phyloP scores from a whole-genome alignment of 2,797 vertebrate species.

The Hemitrygon akajei region DNA sequence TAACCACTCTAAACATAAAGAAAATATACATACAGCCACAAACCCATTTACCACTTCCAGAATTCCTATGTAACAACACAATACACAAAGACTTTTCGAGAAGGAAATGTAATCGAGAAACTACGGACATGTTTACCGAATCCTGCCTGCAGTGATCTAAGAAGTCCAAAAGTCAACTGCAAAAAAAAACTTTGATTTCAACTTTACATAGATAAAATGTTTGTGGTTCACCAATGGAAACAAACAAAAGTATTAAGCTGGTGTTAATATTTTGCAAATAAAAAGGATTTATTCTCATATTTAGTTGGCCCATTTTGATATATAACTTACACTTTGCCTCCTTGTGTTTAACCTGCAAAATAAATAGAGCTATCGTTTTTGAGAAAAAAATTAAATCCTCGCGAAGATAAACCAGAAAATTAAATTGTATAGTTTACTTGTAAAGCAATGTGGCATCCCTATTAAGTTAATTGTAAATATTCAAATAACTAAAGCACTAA shows the following conservation, averaged over 20 bases:
- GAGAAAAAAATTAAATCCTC: background rate
- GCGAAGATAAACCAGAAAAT: background rate
- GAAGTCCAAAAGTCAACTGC: background rate
- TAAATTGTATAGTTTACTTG: background rate
- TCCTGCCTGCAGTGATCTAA: background rate
- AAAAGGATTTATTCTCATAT: background rate
- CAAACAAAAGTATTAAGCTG: background rate
- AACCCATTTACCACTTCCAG: background rate
- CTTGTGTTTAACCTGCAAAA: background rate
- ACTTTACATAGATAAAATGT: background rate
- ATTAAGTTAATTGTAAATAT: background rate
- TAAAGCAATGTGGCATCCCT: background rate
- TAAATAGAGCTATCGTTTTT: background rate
- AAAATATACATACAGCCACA: background rate
- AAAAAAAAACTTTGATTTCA: background rate
- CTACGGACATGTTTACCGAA: background rate
- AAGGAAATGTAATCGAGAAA: background rate
- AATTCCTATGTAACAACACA: background rate
- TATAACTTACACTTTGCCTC: background rate
- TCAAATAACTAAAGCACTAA: too few relatives aligned
- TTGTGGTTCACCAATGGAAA: background rate
- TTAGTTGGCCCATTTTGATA: background rate
- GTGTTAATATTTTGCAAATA: background rate
- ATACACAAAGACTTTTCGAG: background rate
- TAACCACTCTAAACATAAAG: background rate